These are phyloP conservation scores for Drosophila rellima DNA, from an alignment of 2,888 invertebrate genomes.

Conservation along the genomic window DNA sequence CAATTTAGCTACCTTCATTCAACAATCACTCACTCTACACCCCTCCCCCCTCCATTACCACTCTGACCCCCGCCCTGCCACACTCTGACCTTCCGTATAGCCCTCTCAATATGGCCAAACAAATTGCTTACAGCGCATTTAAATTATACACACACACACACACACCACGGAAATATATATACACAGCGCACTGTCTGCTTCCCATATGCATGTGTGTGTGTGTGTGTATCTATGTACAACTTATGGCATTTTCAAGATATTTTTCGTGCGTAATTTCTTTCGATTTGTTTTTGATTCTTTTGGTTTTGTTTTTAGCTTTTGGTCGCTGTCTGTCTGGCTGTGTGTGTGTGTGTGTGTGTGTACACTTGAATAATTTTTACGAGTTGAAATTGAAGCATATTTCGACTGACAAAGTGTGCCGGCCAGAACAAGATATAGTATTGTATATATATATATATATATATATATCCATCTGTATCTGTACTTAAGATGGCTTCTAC, in stretches of 20 bases:
- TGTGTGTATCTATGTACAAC: conserved; percentile 56
- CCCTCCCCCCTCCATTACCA: not conserved
- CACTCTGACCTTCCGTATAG: not conserved
- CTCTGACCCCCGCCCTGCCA: not conserved
- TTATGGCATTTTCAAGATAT: conserved; percentile 81
- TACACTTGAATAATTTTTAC: conserved; percentile 78
- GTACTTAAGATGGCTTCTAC: conserved; percentile 49
- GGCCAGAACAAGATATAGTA: conserved; percentile 10
- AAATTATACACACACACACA: conserved; percentile 35
- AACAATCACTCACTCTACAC: conserved; percentile 2
- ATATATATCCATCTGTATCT: conserved; percentile 21
- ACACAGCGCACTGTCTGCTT: conserved; percentile 26
- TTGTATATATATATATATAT: conserved; percentile 7
- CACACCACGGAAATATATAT: conserved; percentile 69
- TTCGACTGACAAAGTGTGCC: conserved; percentile 56
- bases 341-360: conserved; percentile 26
- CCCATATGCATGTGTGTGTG: conserved; percentile 7
- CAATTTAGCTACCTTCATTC: conserved; percentile 21
- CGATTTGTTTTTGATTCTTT: conserved; percentile 52
- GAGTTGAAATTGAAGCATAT: conserved; percentile 67
- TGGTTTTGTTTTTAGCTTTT: conserved; percentile 34
- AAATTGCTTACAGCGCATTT: conserved; percentile 53
- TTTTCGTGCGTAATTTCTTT: conserved; percentile 82
- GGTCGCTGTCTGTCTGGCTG: conserved; percentile 18
- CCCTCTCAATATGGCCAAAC: conserved; percentile 41